phyloP scores from a whole-genome alignment of 2,888 invertebrate species.

The Malacosoma neustria region DNA sequence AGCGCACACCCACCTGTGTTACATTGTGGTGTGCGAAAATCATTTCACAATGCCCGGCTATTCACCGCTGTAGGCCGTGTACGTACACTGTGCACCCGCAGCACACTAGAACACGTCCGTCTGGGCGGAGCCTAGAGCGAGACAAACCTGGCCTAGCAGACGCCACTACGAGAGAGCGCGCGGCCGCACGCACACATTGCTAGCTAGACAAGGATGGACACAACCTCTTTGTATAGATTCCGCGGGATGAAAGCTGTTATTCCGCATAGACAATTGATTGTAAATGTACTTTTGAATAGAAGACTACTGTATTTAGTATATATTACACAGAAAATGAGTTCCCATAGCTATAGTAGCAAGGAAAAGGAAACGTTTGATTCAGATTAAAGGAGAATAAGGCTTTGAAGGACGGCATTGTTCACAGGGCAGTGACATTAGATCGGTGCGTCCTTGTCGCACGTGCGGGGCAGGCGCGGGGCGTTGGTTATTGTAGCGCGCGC shows the following conservation, averaged over 20 bases:
- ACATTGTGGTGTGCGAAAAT: slow-evolving; percentile 64
- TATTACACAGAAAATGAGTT: slow-evolving; percentile 2
- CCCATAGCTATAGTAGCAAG: slow-evolving; percentile 3
- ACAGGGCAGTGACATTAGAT: slow-evolving; percentile 72
- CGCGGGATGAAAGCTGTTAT: slow-evolving; percentile 59
- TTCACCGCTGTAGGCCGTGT: too few species aligned
- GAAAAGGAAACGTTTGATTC: slow-evolving; percentile 30
- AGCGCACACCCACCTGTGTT: slow-evolving; percentile 61
- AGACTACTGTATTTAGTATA: slow-evolving; percentile 21
- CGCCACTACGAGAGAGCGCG: slow-evolving; percentile 43
- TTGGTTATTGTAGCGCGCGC: slow-evolving; percentile 71
- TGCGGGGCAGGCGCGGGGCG: slow-evolving; percentile 54
- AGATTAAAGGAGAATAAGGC: slow-evolving; percentile 26
- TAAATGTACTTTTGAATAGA: slow-evolving; percentile 38
- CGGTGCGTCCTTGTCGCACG: slow-evolving; percentile 71
- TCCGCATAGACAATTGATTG: slow-evolving; percentile 69
- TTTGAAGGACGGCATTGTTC: slow-evolving; percentile 64
- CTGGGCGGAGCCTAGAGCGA: slow-evolving; percentile 68
- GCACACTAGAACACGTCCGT: slow-evolving; percentile 44
- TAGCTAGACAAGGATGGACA: slow-evolving; percentile 67
- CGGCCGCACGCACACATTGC: slow-evolving; percentile 55
- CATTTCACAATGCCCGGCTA: slow-evolving; percentile 37
- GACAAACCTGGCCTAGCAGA: slow-evolving; percentile 49
- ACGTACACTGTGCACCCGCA: slow-evolving; percentile 50
- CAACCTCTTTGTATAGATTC: slow-evolving; percentile 69